Base-by-base conservation (phyloP, 2,888 invertebrate species). In the Schrankia costaestrigalis region DNA sequence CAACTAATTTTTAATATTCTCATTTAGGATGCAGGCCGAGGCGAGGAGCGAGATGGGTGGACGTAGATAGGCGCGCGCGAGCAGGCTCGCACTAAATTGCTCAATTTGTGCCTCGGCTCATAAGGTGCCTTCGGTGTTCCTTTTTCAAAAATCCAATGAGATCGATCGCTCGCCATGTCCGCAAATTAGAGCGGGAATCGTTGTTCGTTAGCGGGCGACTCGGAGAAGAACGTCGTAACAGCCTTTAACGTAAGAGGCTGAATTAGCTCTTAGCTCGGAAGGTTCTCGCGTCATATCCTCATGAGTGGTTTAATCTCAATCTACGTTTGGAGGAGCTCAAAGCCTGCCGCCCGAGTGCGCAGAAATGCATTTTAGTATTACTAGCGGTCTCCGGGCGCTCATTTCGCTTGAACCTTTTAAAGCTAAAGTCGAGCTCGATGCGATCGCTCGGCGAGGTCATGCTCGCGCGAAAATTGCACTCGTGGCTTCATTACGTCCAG, bases 151-250 rank as follows among this genome's bases (percentile, higher is more conserved):
- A 80, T 79, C 82, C 78, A 84, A 85, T 82, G 78, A 85, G 85
- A 84, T 87, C 86, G 84, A 87, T 87, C 83, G 84, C 75, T 77
- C 68, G 79, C 80, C 82, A 79, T 83, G 83, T 82, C 86, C 76
- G 86, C 85, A 85, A 86, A 86, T 86, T 86, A 84, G 84, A 82
- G 74, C 78, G 76, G 75, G 85, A 79, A 81, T 84, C 78, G 83
- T 66, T 77, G 83, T 85, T 84, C 83, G 83, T 84, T 84, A 85
- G 75, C 66, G 67, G 29, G 32, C 33, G 17, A 3, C 41, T 24
- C 52, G 47, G 7, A 12, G 7, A 39, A 18, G 31, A 73, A 71
- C 31, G 69, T 35, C 61, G 13, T 52, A 79, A 73, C 45, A 44
- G 49, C 58, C 71, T 8, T 12, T 14, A 25, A 25, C 12, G 10